phyloP scores from a whole-genome alignment of 2,113 vertebrate genomes.

The Aramus guarauna region DNA sequence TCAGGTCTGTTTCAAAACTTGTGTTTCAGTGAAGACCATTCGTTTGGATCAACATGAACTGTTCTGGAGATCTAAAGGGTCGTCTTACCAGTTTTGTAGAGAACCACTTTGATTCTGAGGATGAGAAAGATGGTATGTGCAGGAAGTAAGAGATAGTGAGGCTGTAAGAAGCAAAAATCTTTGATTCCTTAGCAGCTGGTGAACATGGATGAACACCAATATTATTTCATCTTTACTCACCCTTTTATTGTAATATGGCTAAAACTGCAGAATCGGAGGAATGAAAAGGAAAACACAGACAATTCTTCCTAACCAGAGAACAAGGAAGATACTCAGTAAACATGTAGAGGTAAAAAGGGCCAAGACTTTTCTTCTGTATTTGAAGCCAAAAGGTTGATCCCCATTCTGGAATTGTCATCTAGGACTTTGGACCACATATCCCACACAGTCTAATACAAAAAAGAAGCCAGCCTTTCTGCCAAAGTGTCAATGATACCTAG shows the following conservation, averaged over 20 bases:
- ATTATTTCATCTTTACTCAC: neutral
- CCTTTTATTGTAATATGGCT: neutral
- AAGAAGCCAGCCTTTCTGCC: neutral
- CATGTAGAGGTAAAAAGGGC: neutral
- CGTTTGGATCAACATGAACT: neutral
- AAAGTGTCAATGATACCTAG: neutral
- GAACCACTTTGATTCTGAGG: neutral
- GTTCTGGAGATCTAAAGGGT: neutral
- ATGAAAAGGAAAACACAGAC: neutral
- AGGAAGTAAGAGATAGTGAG: neutral
- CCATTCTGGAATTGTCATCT: neutral
- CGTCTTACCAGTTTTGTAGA: neutral
- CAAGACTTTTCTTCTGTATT: neutral
- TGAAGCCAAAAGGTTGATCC: neutral
- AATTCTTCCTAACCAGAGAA: neutral
- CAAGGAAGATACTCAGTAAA: neutral
- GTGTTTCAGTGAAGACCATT: neutral
- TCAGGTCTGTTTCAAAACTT: neutral
- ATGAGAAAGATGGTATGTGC: neutral
- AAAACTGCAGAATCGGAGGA: neutral
- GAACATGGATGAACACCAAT: neutral
- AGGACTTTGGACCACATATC: neutral
- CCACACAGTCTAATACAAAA: neutral
- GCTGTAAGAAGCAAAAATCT: neutral
- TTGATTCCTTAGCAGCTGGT: neutral